These are phyloP conservation scores for Oreortyx pictus DNA, from an alignment of 2,797 vertebrate genomes.

Conservation along the genomic window DNA sequence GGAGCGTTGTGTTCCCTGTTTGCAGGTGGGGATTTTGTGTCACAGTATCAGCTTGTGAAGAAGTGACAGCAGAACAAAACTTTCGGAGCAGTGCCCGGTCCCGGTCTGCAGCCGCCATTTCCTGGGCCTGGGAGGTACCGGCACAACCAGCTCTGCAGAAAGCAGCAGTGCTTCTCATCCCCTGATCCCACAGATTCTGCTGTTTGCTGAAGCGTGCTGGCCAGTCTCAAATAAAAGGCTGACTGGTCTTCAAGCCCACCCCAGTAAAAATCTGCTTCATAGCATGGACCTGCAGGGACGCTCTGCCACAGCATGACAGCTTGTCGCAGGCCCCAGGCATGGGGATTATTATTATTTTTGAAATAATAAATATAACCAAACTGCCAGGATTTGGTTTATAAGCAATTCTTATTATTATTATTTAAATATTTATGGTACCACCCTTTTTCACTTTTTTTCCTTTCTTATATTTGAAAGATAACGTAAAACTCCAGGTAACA, in stretches of 20 bases:
- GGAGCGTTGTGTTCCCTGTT: rapidly evolving
- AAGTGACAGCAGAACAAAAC: background rate
- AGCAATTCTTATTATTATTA: too few relatives aligned
- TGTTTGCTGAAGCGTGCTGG: background rate
- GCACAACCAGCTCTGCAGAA: background rate
- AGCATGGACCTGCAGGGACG: background rate
- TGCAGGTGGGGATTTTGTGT: background rate
- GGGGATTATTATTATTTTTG: background rate
- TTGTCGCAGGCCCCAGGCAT: background rate
- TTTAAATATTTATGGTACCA: background rate
- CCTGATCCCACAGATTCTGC: background rate
- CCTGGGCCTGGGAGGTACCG: background rate
- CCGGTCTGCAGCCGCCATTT: background rate
- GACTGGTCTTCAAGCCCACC: background rate
- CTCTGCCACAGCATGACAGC: background rate
- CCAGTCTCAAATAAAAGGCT: background rate
- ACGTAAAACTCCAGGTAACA: rapidly evolving
- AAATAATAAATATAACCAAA: background rate
- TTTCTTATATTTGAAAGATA: background rate
- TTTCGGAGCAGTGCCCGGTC: background rate
- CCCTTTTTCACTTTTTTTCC: background rate
- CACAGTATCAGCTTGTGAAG: background rate
- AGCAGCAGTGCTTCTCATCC: background rate
- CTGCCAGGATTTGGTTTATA: background rate
- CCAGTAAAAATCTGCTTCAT: background rate